These are phyloP conservation scores for Mycalesis mineus DNA, from an alignment of 2,888 invertebrate species.

Conservation along the genomic window DNA sequence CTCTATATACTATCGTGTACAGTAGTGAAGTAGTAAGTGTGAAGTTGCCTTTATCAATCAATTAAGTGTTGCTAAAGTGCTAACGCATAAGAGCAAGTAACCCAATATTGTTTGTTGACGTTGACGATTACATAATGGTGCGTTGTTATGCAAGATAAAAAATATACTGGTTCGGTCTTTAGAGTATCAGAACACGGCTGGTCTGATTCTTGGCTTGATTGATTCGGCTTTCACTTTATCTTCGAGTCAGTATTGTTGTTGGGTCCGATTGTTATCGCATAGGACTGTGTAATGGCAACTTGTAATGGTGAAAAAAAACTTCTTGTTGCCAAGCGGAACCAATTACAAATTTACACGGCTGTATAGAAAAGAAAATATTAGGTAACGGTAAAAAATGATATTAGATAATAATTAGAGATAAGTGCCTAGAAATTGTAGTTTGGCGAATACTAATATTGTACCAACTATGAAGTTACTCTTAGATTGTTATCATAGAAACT, in stretches of 20 bases:
- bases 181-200: slow-evolving; percentile 33
- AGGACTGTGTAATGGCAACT: not conserved
- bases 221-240: slow-evolving; percentile 45
- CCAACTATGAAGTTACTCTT: too few relatives aligned
- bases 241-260: slow-evolving; percentile 9
- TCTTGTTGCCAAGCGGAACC: not conserved
- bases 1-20: too few relatives aligned
- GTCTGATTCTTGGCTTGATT: slow-evolving; percentile 31
- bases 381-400: not conserved
- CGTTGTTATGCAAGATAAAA: slow-evolving; percentile 48
- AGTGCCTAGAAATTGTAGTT: too few relatives aligned
- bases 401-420: not conserved
- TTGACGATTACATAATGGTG: slow-evolving; percentile 42
- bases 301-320: slow-evolving; percentile 4
- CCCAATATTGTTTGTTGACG: slow-evolving; percentile 37
- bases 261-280: slow-evolving; percentile 2
- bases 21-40: not conserved
- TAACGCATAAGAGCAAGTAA: slow-evolving; percentile 34
- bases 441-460: too few relatives aligned
- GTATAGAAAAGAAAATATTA: not conserved
- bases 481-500: too few relatives aligned
- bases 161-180: slow-evolving; percentile 38
- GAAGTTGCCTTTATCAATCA: slow-evolving; percentile 26
- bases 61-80: slow-evolving; percentile 36
- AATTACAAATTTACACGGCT: not conserved